Evolutionary conservation across 2,888 invertebrate species (phyloP).

Genomic region (Corythucha ciliata): DNA sequence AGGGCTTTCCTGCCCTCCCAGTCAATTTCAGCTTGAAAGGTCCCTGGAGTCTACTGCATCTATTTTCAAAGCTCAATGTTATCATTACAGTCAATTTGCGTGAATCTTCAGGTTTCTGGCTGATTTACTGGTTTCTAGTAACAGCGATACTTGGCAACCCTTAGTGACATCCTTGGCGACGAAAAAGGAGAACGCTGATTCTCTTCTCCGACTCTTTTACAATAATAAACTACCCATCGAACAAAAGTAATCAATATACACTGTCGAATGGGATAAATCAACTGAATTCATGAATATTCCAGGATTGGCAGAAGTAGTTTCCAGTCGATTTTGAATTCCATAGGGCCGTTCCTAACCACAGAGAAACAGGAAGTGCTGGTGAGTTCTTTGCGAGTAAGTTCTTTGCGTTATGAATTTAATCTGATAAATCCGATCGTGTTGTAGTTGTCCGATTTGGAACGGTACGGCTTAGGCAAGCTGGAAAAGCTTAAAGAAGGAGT

Average conservation of each 20-base stretch:
- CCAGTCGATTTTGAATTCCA: not conserved
- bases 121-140: not conserved
- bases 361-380: constrained; percentile 13
- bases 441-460: no score
- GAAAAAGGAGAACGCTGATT: constrained; percentile 11
- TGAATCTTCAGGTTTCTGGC: constrained; percentile 5
- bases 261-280: not conserved
- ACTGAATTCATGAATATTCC: not conserved
- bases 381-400: not conserved
- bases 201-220: constrained; percentile 12
- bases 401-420: not conserved
- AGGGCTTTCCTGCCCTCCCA: no score
- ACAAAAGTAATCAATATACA: not conserved
- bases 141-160: constrained; percentile 1
- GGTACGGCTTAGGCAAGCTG: no score
- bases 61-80: no score
- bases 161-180: constrained; percentile 6
- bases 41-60: no score
- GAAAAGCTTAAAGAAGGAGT: no score
- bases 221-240: not conserved
- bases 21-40: no score
- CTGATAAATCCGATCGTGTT: no score
- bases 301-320: constrained; percentile 10
- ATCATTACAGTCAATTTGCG: no score
- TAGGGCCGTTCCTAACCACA: constrained; percentile 17